Percentiles rank a stretch among this genome's conserved stretches.
These are phyloP conservation scores for Cheilosia pagana DNA, from an alignment of 2,888 invertebrate genomes.

Conservation along the genomic window DNA sequence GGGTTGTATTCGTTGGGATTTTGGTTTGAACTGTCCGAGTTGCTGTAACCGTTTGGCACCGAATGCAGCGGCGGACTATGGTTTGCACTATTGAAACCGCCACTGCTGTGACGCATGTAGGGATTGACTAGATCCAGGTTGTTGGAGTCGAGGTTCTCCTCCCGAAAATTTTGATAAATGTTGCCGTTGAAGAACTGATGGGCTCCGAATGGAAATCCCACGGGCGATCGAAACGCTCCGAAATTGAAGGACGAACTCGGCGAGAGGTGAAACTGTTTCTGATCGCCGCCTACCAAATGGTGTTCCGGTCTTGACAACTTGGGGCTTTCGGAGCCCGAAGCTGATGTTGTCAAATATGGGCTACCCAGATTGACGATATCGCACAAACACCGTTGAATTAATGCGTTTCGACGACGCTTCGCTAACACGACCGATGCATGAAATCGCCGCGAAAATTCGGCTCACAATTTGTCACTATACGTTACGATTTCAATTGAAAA, in stretches of 20 bases:
- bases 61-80: constrained; percentile 78
- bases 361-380: constrained; percentile 82
- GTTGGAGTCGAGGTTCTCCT: constrained; percentile 76
- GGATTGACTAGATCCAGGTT: constrained; percentile 82
- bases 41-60: constrained; percentile 59
- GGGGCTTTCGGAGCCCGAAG: constrained; percentile 82
- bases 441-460: background rate
- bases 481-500: constrained; percentile 13
- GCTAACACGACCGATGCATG: constrained; percentile 56
- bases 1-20: constrained; percentile 81
- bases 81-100: constrained; percentile 78
- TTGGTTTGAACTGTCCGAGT: constrained; percentile 74
- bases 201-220: constrained; percentile 77
- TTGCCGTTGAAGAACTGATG: constrained; percentile 75
- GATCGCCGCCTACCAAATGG: constrained; percentile 57
- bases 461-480: background rate
- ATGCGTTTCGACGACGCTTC: constrained; percentile 37
- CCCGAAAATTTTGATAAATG: constrained; percentile 69
- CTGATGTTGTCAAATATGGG: constrained; percentile 81
- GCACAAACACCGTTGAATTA: constrained; percentile 42
- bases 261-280: constrained; percentile 80
- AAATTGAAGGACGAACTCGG: constrained; percentile 82
- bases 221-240: constrained; percentile 79
- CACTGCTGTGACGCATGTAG: constrained; percentile 81
- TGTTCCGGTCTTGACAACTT: constrained; percentile 71